phyloP scores from a whole-genome alignment of 2,888 invertebrate species.

The Papilio demoleus region DNA sequence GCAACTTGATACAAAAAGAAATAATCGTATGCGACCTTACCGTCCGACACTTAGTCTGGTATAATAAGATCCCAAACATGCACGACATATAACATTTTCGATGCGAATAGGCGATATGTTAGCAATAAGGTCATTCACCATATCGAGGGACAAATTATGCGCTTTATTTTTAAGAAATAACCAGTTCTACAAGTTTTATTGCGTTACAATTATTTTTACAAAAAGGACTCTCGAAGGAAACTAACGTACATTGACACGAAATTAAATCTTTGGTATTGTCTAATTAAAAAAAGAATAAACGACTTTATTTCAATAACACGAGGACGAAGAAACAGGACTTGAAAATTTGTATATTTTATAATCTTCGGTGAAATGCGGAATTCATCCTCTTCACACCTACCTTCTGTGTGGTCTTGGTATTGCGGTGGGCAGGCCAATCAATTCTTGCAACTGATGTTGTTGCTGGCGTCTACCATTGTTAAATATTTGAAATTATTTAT shows the following conservation, averaged over 20 bases:
- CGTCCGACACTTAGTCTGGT: conserved; percentile 20
- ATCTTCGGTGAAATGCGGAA: too few species aligned
- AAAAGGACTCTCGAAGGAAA: background rate
- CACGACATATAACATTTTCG: conserved; percentile 18
- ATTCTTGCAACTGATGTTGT: too few species aligned
- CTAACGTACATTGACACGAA: conserved; percentile 21
- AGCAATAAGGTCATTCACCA: conserved; percentile 31
- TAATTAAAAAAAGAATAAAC: background rate
- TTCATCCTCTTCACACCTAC: too few species aligned
- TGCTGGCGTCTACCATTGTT: too few species aligned
- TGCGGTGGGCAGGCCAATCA: too few species aligned
- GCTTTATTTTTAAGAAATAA: conserved; percentile 16
- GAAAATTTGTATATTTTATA: background rate
- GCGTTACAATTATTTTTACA: conserved; percentile 12
- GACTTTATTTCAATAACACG: background rate
- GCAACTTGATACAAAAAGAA: conserved; percentile 9
- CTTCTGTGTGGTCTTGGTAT: too few species aligned
- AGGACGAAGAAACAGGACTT: background rate
- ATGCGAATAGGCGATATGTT: conserved; percentile 34
- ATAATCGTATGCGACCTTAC: conserved; percentile 3
- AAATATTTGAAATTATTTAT: too few species aligned
- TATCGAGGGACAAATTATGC: conserved; percentile 20
- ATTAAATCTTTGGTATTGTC: background rate
- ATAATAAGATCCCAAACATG: background rate
- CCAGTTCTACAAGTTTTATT: conserved; percentile 27